These are phyloP conservation scores for Spinus pinus DNA, from an alignment of 2,797 vertebrate genomes.

Conservation along the genomic window DNA sequence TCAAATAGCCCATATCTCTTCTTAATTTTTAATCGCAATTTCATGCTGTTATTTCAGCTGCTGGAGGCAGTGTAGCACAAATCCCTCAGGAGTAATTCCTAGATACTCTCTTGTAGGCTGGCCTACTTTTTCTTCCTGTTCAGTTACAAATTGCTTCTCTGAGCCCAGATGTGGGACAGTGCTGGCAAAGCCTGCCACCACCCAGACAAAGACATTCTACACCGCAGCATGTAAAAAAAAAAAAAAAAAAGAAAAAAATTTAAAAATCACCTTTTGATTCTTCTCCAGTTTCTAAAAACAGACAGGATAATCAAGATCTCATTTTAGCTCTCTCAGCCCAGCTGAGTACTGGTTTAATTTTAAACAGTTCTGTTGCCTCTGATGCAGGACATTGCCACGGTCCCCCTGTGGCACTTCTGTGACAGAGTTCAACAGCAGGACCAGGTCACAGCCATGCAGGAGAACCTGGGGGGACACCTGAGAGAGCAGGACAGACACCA, in stretches of 20 bases:
- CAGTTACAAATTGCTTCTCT: constrained; percentile 2
- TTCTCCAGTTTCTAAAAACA: constrained; percentile 25
- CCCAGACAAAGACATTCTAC: not conserved
- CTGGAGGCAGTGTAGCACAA: not conserved
- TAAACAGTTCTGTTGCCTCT: not conserved
- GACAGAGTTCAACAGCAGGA: not conserved
- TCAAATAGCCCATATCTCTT: constrained; percentile 49
- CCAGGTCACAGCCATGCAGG: not conserved
- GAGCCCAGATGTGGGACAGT: not conserved
- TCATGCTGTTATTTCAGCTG: constrained; percentile 65
- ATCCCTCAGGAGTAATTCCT: constrained; percentile 41
- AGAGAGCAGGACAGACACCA: not conserved
- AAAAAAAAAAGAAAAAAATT: not conserved
- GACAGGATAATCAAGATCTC: not conserved
- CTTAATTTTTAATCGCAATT: constrained; percentile 62
- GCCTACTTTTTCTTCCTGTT: constrained; percentile 26
- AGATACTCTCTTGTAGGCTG: constrained; percentile 22
- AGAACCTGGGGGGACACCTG: not conserved
- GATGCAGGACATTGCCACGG: not conserved
- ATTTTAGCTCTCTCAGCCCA: not conserved
- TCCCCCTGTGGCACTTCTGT: not conserved
- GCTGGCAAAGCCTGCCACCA: not conserved
- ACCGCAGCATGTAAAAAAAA: not conserved
- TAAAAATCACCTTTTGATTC: not conserved
- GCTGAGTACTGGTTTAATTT: not conserved